A percentile compares a stretch with the other conserved stretches of the same genome.
Evolutionary conservation across 1,140 invertebrate genomes (phyloP).

Genomic region (Psilanteris sp.): DNA sequence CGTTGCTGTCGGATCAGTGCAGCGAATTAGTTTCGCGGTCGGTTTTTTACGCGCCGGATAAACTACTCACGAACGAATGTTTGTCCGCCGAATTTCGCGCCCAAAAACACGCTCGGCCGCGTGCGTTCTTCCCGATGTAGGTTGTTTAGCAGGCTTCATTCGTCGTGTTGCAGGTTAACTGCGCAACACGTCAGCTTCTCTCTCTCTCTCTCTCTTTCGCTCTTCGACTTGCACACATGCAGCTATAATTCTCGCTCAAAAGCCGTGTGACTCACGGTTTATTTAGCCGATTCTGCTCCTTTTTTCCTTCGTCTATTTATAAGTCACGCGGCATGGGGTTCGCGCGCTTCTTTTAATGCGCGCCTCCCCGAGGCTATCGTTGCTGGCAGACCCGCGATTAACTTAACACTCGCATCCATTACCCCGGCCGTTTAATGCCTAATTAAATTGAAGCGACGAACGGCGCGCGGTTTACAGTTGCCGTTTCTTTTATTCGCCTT

Average conservation of each 20-base stretch:
- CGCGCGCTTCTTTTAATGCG: not conserved
- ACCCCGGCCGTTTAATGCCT: slow-evolving; percentile 13
- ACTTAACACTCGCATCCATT: not conserved
- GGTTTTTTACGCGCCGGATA: no score
- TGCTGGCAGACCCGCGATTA: slow-evolving; percentile 4
- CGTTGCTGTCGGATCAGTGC: no score
- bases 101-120: no score
- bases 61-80: no score
- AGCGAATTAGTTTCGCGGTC: no score
- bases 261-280: slow-evolving; percentile 49
- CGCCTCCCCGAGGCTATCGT: not conserved
- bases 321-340: slow-evolving; percentile 32
- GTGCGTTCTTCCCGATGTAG: no score
- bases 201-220: slow-evolving; percentile 13
- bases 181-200: slow-evolving; percentile 37
- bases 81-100: no score
- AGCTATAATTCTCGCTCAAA: slow-evolving; percentile 36
- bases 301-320: slow-evolving; percentile 47
- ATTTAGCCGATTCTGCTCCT: slow-evolving; percentile 50
- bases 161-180: no score
- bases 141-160: no score
- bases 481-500: not conserved
- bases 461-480: not conserved
- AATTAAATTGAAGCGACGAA: slow-evolving; percentile 36
- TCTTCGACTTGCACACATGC: slow-evolving; percentile 16